Evolutionary conservation across 2,797 vertebrate species (phyloP).

Genomic region (Benthosema pterotum): DNA sequence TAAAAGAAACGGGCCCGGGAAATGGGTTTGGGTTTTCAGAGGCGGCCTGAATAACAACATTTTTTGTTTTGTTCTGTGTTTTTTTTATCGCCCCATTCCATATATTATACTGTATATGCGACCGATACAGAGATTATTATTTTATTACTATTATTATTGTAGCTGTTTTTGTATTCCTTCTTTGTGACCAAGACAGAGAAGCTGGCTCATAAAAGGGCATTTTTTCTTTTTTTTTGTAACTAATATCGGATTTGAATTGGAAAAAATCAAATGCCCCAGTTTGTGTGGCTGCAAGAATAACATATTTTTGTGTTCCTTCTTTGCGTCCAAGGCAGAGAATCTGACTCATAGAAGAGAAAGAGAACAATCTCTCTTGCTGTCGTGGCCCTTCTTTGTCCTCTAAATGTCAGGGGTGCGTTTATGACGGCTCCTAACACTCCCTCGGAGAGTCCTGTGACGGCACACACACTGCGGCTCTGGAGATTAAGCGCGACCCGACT

Average conservation of each 20-base stretch:
- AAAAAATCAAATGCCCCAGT: too few species aligned
- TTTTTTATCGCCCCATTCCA: too few species aligned
- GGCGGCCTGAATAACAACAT: slow-evolving; percentile 41
- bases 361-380: slow-evolving; percentile 43
- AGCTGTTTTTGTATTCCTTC: too few species aligned
- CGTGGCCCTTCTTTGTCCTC: slow-evolving; percentile 60
- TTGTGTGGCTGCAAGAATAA: too few species aligned
- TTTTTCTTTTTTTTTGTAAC: too few species aligned
- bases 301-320: slow-evolving; percentile 36
- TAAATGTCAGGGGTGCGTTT: slow-evolving; percentile 68
- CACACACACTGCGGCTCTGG: slow-evolving; percentile 44
- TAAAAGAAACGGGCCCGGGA: too few species aligned
- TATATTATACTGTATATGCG: too few species aligned
- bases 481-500: slow-evolving; percentile 54
- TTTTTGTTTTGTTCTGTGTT: slow-evolving; percentile 37
- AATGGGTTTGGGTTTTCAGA: background rate
- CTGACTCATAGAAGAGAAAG: background rate
- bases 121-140: too few species aligned
- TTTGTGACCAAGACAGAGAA: too few species aligned
- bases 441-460: slow-evolving; percentile 47
- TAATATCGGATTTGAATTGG: too few species aligned
- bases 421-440: slow-evolving; percentile 58
- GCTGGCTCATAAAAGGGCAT: too few species aligned
- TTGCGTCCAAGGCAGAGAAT: slow-evolving; percentile 38
- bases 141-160: too few species aligned